Evolutionary conservation across 2,888 invertebrate species (phyloP).

Genomic region (Pilophorus perplexus): DNA sequence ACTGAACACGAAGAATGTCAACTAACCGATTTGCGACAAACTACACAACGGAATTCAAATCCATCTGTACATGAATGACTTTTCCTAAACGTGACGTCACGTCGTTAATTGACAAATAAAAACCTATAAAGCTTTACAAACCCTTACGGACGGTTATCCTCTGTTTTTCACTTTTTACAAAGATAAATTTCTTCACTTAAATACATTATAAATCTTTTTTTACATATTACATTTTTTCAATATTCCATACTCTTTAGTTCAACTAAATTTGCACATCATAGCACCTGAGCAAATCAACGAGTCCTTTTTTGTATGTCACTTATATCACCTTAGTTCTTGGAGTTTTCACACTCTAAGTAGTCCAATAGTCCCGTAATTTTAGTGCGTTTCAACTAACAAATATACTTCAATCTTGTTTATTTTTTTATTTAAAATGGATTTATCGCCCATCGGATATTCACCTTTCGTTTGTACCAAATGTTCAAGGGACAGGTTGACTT

Average conservation of each 20-base stretch:
- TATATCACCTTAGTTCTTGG: slow-evolving; percentile 20
- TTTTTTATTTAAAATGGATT: no score
- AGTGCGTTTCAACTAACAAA: slow-evolving; percentile 26
- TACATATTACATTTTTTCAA: slow-evolving; percentile 22
- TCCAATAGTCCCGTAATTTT: neutral
- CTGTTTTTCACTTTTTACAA: slow-evolving; percentile 23
- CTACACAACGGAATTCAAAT: no score
- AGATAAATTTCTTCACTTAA: slow-evolving; percentile 1
- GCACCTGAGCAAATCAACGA: slow-evolving; percentile 46
- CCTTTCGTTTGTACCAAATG: no score
- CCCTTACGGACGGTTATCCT: slow-evolving; percentile 29
- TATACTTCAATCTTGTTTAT: no score
- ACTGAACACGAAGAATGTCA: no score
- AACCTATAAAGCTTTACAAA: slow-evolving; percentile 28
- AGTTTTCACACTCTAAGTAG: neutral
- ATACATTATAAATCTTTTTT: slow-evolving; percentile 19
- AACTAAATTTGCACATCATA: slow-evolving; percentile 44
- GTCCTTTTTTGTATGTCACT: slow-evolving; percentile 15
- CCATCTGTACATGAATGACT: slow-evolving; percentile 12
- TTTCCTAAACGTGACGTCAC: slow-evolving; percentile 18
- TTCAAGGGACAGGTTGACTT: slow-evolving; percentile 31
- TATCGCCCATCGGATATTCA: slow-evolving; percentile 1
- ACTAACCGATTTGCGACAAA: no score
- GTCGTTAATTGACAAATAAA: slow-evolving; percentile 33
- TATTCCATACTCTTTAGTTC: slow-evolving; percentile 14